A percentile compares a stretch with the other conserved stretches of the same genome.
Conservation (phyloP, 2,797 vertebrate genomes). For the Spinus pinus region DNA sequence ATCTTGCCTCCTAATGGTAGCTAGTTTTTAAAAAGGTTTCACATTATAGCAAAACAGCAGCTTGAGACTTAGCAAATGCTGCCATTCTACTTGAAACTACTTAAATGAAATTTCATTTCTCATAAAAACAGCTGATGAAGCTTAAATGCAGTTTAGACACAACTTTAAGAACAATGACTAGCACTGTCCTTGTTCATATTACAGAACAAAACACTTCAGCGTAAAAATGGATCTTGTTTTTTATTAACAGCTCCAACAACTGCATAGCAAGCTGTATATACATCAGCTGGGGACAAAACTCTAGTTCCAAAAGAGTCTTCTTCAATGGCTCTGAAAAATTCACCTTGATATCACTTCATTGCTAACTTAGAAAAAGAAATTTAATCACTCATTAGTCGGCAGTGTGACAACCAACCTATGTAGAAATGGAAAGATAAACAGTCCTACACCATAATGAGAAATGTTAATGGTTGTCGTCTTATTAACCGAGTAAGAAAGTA, state of each 20-base stretch:
- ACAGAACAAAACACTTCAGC: not conserved
- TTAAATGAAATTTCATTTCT: not conserved
- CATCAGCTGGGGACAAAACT: not conserved
- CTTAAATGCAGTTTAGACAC: not conserved
- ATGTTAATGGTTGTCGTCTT: not conserved
- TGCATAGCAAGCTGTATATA: not conserved
- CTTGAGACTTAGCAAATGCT: not conserved
- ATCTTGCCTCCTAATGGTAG: not conserved
- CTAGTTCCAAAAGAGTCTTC: not conserved
- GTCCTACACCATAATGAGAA: not conserved
- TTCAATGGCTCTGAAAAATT: not conserved
- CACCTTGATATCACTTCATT: not conserved
- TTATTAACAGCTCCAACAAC: not conserved
- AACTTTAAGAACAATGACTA: not conserved
- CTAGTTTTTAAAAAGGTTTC: not conserved
- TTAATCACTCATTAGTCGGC: not conserved
- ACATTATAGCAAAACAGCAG: not conserved
- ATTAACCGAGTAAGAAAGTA: not conserved
- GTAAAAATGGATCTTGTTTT: not conserved
- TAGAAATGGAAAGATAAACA: not conserved
- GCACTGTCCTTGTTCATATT: not conserved
- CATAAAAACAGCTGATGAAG: not conserved
- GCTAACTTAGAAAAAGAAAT: not conserved
- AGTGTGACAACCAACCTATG: not conserved
- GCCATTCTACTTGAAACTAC: not conserved